Evolutionary conservation across 2,113 vertebrate species (phyloP).

Genomic region (Sus scrofa): DNA sequence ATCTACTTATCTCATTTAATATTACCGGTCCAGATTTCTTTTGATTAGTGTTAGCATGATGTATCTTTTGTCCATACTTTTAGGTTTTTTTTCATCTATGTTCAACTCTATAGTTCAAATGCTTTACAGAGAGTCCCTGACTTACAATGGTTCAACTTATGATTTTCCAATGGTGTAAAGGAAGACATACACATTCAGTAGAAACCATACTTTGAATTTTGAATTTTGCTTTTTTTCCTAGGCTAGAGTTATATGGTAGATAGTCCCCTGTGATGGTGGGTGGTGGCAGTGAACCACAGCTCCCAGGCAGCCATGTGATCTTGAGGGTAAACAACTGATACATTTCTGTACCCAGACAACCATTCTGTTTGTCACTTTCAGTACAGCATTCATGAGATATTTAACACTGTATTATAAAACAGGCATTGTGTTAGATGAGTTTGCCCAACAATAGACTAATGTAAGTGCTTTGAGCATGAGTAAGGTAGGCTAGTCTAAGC

Average conservation of each 20-base stretch:
- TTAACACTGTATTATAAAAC: not conserved
- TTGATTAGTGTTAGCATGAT: not conserved
- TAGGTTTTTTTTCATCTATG: not conserved
- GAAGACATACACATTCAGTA: not conserved
- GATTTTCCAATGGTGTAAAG: not conserved
- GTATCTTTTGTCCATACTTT: not conserved
- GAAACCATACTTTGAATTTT: not conserved
- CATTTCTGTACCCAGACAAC: not conserved
- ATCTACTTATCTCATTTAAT: slow-evolving; percentile 40
- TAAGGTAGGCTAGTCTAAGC: not conserved
- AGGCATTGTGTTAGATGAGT: not conserved
- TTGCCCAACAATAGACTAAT: not conserved
- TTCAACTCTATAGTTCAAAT: not conserved
- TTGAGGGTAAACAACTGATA: not conserved
- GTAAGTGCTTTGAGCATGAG: not conserved
- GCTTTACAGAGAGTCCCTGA: not conserved
- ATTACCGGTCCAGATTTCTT: slow-evolving; percentile 2
- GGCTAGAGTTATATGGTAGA: not conserved
- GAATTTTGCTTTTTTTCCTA: not conserved
- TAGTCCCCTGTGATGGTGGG: not conserved
- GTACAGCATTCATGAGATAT: not conserved
- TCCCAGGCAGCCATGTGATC: not conserved
- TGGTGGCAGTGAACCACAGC: not conserved
- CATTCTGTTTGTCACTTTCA: not conserved
- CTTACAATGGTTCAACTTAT: not conserved